Evolutionary conservation across 2,888 invertebrate genomes (phyloP), one percentile per base, ranked within the genome.

Genomic region (Dasysyrphus tricinctus): DNA sequence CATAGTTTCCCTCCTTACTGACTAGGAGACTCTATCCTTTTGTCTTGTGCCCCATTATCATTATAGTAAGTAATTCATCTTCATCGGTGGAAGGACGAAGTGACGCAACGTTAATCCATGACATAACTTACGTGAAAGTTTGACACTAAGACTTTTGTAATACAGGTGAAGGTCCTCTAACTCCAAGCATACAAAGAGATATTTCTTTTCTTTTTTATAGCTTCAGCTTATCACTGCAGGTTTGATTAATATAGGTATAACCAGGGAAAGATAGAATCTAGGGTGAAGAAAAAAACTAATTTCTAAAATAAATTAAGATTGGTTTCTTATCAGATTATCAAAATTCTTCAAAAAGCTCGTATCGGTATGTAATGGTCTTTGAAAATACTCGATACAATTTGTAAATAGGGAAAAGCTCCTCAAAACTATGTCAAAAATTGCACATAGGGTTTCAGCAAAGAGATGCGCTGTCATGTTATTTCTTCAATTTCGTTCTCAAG

Each of bases 11-110:
- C 54, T 54, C 14, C 29, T 29, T 2, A 42, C 12, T 57, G 16
- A 59, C 44, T 54, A 34, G 42, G 32, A 34, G 34, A 57, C 44
- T 57, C 39, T 42, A 54, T 54, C 29, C 67, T 76, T 76, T 76
- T 76, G 76, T 77, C 39, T 77, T 37, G 49, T 39, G 59, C 12
- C 49, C 32, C 49, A 59, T 77, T 69, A 69, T 39, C 51, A 69
- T 69, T 69, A 69, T 14, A 77, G 69, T 42, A 39, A 59, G 69
- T 39, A 77, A 77, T 59, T 49, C 65, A 37, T 49, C 57, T 77
- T 42, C 59, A 51, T 69, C 69, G 49, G 8, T 69, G 29, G 49
- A 59, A 39, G 59, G 14, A 42, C 24, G 61, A 42, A 39, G 69
- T 51, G 49, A 69, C 32, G 32, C 32, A 32, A 32, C n/a, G 12